A percentile compares a stretch with the other conserved stretches of the same genome.
phyloP scores from a whole-genome alignment of 2,797 vertebrate genomes.

The Arrhamphus sclerolepis region DNA sequence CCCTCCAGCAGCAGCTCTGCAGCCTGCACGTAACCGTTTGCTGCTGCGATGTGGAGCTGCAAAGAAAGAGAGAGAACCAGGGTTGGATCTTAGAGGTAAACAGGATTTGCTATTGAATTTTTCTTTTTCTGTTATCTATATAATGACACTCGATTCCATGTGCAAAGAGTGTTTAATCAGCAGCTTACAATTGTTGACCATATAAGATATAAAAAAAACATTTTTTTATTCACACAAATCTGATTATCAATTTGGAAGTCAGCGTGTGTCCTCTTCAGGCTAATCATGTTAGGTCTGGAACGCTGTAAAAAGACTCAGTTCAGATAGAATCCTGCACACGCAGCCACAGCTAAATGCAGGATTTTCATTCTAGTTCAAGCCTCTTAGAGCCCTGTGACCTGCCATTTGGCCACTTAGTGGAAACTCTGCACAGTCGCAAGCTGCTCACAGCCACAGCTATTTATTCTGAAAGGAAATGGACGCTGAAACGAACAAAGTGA shows the following conservation, averaged over 20 bases:
- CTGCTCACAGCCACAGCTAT: neutral
- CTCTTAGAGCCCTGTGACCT: neutral
- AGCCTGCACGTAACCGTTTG: constrained; percentile 92
- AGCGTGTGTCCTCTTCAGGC: neutral
- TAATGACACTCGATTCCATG: neutral
- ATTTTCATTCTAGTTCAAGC: constrained; percentile 4
- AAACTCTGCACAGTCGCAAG: too few relatives aligned
- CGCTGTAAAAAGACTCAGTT: constrained; percentile 5
- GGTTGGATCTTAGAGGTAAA: constrained; percentile 2
- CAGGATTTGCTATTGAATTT: constrained; percentile 7
- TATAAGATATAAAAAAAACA: neutral
- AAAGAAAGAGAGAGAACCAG: constrained; percentile 23
- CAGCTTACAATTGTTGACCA: neutral
- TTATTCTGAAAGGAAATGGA: neutral
- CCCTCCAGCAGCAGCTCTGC: constrained; percentile 94
- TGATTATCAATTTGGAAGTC: neutral
- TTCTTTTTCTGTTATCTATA: neutral
- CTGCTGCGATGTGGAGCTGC: constrained; percentile 93
- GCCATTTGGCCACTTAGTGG: neutral
- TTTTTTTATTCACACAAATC: neutral
- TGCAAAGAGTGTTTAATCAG: neutral
- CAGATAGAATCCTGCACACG: neutral
- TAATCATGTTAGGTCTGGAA: neutral
- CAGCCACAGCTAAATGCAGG: constrained; percentile 6
- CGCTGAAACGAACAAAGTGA: neutral